Evolutionary conservation across 1,140 invertebrate genomes (phyloP).

Genomic region (Sarcophaga bullata): DNA sequence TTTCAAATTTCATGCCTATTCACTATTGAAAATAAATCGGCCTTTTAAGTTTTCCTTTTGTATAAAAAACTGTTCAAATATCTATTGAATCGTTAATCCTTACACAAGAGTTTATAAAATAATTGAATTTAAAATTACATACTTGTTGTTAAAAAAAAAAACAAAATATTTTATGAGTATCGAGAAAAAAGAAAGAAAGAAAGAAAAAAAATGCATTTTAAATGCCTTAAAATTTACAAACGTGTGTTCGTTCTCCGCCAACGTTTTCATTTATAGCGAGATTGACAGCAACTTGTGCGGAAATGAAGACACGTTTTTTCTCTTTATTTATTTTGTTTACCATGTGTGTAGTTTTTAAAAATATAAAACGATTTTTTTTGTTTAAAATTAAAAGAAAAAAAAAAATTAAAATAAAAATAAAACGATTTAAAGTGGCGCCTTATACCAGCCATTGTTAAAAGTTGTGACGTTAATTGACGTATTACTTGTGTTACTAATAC

Average conservation of each 20-base stretch:
- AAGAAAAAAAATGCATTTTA: slow-evolving; percentile 17
- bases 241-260: background rate
- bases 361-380: background rate
- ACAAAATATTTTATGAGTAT: background rate
- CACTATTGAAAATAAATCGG: background rate
- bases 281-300: slow-evolving; percentile 39
- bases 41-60: background rate
- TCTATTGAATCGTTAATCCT: slow-evolving; percentile 14
- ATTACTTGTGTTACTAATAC: slow-evolving; percentile 18
- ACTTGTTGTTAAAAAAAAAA: background rate
- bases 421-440: slow-evolving; percentile 17
- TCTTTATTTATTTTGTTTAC: background rate
- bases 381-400: no score
- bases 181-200: background rate
- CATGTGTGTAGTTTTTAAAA: background rate
- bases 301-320: slow-evolving; percentile 32
- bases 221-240: background rate
- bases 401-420: background rate
- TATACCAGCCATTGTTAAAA: slow-evolving; percentile 30
- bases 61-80: background rate
- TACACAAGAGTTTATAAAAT: background rate
- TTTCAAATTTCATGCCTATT: background rate
- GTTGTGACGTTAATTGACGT: slow-evolving; percentile 39
- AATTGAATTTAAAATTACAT: background rate
- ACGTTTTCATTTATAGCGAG: background rate